These are phyloP conservation scores for Anguilla anguilla DNA, from an alignment of 2,797 vertebrate species.

Conservation along the genomic window DNA sequence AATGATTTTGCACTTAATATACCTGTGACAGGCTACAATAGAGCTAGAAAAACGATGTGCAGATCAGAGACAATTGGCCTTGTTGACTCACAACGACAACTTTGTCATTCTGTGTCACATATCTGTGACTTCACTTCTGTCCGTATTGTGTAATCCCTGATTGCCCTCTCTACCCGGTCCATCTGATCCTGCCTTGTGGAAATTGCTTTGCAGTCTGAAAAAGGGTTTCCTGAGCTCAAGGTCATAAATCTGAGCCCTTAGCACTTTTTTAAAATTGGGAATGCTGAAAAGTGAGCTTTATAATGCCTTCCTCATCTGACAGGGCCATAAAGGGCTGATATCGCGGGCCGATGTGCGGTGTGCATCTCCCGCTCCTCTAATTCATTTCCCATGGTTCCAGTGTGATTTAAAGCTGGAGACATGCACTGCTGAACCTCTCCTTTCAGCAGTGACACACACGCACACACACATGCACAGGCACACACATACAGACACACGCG, in stretches of 20 bases:
- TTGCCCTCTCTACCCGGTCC: not conserved
- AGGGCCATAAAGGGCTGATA: not conserved
- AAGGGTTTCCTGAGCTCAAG: not conserved
- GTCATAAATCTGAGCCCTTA: conserved; percentile 3
- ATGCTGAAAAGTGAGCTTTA: not conserved
- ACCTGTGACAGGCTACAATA: not conserved
- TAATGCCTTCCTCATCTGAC: not conserved
- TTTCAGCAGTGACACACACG: not conserved
- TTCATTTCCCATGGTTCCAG: not conserved
- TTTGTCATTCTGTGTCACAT: conserved; percentile 11
- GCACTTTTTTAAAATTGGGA: not conserved
- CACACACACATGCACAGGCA: not conserved
- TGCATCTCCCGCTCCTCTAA: not conserved
- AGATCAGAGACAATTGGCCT: not conserved
- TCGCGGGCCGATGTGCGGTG: not conserved
- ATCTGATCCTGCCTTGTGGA: not conserved
- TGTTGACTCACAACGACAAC: not conserved
- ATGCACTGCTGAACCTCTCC: conserved; percentile 44
- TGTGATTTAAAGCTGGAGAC: conserved; percentile 48
- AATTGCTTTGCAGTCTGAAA: conserved; percentile 13
- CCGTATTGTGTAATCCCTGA: not conserved
- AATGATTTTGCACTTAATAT: not conserved
- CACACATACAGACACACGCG: not conserved
- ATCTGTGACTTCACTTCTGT: conserved; percentile 11
- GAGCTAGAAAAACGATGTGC: not conserved